Percentiles rank a stretch among this genome's conserved stretches.
These are phyloP conservation scores for Okapia johnstoni DNA, from an alignment of 2,113 vertebrate genomes.

Conservation along the genomic window DNA sequence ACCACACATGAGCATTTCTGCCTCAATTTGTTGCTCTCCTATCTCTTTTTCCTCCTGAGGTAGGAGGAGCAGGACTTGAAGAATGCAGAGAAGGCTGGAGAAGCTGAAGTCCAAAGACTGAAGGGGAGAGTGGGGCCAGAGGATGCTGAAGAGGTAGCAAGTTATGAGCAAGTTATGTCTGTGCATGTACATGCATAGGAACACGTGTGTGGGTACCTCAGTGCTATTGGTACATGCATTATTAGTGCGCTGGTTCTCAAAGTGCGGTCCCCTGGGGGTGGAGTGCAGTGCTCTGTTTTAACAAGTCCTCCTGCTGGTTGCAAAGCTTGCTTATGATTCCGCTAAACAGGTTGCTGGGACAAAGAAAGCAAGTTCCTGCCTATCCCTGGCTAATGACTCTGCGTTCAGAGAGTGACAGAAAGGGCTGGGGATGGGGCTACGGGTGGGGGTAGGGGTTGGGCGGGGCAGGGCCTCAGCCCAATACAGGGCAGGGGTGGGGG, in stretches of 20 bases:
- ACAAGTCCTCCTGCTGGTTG: too few relatives aligned
- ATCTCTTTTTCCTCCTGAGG: background rate
- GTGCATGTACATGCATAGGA: rapidly evolving
- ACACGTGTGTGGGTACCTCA: background rate
- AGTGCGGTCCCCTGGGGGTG: background rate
- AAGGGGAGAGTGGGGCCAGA: too few relatives aligned
- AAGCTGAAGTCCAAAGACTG: background rate
- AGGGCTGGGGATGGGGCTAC: background rate
- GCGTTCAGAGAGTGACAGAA: background rate
- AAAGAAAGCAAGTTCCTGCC: background rate
- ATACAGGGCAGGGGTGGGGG: rapidly evolving
- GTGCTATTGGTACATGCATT: background rate
- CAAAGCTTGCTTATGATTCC: too few relatives aligned
- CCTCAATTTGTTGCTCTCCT: background rate
- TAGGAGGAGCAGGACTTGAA: background rate
- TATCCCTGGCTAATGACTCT: background rate
- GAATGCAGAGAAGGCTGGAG: background rate
- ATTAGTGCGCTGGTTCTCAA: background rate
- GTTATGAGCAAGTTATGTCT: background rate
- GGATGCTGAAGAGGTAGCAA: background rate
- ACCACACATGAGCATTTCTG: background rate
- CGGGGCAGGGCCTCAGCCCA: too few relatives aligned
- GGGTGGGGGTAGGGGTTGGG: too few relatives aligned
- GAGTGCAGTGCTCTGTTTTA: background rate
- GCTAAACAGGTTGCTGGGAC: background rate